A percentile compares a stretch with the other conserved stretches of the same genome.
Evolutionary conservation across 2,113 vertebrate species (phyloP).

Genomic region (Aegithalos caudatus): DNA sequence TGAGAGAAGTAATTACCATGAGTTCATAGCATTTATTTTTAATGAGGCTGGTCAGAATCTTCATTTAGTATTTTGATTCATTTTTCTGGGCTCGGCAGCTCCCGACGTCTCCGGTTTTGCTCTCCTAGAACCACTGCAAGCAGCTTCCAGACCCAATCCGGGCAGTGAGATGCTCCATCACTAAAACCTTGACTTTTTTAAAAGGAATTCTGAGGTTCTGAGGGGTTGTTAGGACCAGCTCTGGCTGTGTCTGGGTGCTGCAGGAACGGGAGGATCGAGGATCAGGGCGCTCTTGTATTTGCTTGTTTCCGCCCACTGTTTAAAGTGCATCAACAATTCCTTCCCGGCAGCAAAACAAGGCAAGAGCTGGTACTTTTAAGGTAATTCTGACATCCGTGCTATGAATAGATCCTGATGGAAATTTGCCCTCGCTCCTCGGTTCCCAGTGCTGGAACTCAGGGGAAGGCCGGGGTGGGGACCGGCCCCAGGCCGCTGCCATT

Average conservation of each 20-base stretch:
- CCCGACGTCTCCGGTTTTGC: neutral
- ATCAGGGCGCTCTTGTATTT: neutral
- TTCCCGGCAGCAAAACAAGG: slow-evolving; percentile 38
- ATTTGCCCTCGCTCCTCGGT: neutral
- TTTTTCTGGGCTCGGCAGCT: neutral
- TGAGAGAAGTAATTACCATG: slow-evolving; percentile 44
- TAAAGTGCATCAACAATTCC: slow-evolving; percentile 30
- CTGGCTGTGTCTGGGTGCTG: neutral
- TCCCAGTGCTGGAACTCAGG: neutral
- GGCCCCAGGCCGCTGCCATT: fast-evolving
- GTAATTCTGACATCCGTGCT: slow-evolving; percentile 2
- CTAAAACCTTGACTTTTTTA: neutral
- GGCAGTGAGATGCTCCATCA: neutral
- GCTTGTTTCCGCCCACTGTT: neutral
- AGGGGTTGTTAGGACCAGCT: neutral
- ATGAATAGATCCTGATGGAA: neutral
- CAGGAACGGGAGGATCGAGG: neutral
- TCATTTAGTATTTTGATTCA: slow-evolving; percentile 51
- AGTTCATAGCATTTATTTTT: slow-evolving; percentile 54
- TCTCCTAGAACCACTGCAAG: neutral
- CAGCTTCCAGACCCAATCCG: neutral
- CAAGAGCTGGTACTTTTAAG: slow-evolving; percentile 1
- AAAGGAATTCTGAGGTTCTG: neutral
- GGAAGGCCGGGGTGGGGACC: fast-evolving
- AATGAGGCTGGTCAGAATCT: neutral